Evolutionary conservation across 2,113 vertebrate species (phyloP), one percentile per base, ranked within the genome.

Genomic region (Phylloscopus whistleri): DNA sequence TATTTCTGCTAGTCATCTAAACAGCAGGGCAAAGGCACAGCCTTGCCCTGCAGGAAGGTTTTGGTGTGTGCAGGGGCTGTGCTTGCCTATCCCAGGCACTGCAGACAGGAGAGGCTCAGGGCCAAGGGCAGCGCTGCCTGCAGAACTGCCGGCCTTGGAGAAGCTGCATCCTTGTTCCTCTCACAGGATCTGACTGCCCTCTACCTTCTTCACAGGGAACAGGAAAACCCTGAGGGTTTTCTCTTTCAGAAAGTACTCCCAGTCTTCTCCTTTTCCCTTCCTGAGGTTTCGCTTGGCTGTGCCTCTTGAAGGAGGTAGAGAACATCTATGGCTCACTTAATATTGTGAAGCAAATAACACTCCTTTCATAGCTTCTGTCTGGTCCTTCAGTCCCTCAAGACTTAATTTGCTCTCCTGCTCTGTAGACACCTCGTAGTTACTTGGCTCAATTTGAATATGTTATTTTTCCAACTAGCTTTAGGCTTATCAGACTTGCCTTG

Each of bases 351-450:
- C n/a, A 76, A n/a, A 0, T 4, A 31, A 13, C 21, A 8, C 5
- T 21, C 5, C 18, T 18, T 63, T 49, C 18, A 11, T 35, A 1
- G 4, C 49, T 79, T 83, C 37, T 31, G 39, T 44, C 75, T 63
- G 13, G 21, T 62, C 39, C n/a, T 69, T 64, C 39, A 27, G 53
- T 60, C 26, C 49, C 33, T 69, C 46, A 21, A 44, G 22, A 28
- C 43, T 20, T 56, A 11, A 44, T 59, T 4, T 58, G 20, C 6
- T 23, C 19, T 51, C 58, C 20, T 56, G 56, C 41, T 52, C 20
- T n/a, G 13, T 9, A 21, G 19, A 49, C 13, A 75, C 22, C 18
- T 76, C 0, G 0, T 4, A 43, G 43, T 23, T 46, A 60, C 17
- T 46, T 30, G 15, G 17, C 68, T 55, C 24, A 24, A 9, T 46